phyloP scores from a whole-genome alignment of 2,113 vertebrate species.

The Seriola aureovittata region DNA sequence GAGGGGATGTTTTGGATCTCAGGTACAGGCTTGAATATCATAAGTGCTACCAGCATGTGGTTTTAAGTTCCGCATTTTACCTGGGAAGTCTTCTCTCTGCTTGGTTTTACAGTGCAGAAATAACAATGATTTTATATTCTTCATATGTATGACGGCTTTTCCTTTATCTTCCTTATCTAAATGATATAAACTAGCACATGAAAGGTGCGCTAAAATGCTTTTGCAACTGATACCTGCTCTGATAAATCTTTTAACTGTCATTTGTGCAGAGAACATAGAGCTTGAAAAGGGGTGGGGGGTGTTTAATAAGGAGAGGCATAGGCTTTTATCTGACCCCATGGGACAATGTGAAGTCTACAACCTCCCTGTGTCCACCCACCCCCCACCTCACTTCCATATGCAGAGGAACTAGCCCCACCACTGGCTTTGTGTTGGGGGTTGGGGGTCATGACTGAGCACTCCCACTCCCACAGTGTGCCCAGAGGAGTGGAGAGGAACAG shows the following conservation, averaged over 20 bases:
- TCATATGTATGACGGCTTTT: not conserved
- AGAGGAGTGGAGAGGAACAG: slow-evolving; percentile 29
- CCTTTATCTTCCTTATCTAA: not conserved
- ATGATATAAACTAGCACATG: not conserved
- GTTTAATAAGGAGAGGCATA: slow-evolving; percentile 51
- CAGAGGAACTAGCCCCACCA: slow-evolving; percentile 66
- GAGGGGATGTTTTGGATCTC: slow-evolving; percentile 56
- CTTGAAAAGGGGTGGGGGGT: slow-evolving; percentile 1
- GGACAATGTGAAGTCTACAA: slow-evolving; percentile 74
- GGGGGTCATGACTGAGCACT: slow-evolving; percentile 73
- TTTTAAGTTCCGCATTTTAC: slow-evolving; percentile 4
- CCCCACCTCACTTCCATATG: slow-evolving; percentile 78
- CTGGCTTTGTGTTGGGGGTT: slow-evolving; percentile 76
- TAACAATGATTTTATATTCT: not conserved
- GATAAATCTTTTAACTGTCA: slow-evolving; percentile 29
- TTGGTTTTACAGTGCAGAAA: not conserved
- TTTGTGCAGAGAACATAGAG: slow-evolving; percentile 46
- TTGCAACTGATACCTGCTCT: slow-evolving; percentile 11
- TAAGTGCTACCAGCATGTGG: not conserved
- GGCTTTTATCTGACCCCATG: slow-evolving; percentile 81
- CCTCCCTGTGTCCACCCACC: slow-evolving; percentile 68
- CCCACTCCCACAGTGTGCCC: slow-evolving; percentile 54
- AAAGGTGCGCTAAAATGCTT: slow-evolving; percentile 11
- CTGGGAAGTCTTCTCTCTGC: not conserved
- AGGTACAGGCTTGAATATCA: slow-evolving; percentile 37